Base-by-base conservation (phyloP, 2,797 vertebrate species). In the Sphaeramia orbicularis region DNA sequence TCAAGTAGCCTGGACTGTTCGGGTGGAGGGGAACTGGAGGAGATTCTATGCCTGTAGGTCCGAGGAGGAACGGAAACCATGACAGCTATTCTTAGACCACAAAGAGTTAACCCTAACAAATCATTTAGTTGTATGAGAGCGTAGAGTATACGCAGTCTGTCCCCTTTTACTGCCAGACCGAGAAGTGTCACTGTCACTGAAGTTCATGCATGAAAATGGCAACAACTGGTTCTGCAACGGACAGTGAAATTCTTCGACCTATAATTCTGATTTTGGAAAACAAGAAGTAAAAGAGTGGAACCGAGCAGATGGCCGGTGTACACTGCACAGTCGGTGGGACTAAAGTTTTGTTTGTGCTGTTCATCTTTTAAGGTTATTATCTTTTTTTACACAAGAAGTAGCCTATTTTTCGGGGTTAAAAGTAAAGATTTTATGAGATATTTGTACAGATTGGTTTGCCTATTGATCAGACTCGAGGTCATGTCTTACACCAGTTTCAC, bases 1-100 rank as follows among this genome's bases (percentile, higher is more conserved):
- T 86, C 89, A 84, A 87, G 86, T 80, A 71, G 63, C 68, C 59
- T 45, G 65, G 65, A 66, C 70, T 69, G 64, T 32, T 67, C 35
- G n/a, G 37, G 56, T 11, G 53, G 30, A 35, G 32, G 53, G 52
- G 57, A 19, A 12, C 12, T 18, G 49, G 14, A n/a, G 5, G 0
- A 24, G 8, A 4, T 21, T 42, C 1, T 48, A 42, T 38, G 35
- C 35, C 55, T 37, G 30, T 35, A 37, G 16, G 59, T 76, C 49
- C 62, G 37, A 61, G 32, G 61, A 75, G 53, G 55, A 10, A 47
- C 7, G 47, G 36, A 44, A 50, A 7, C 30, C 12, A 41, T 61
- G 68, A 57, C 35, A 32, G 36, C 18, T 16, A 43, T 52, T 19
- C 37, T 21, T 7, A 52, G 12, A 48, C 42, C 30, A 27, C 2